Evolutionary conservation across 2,888 invertebrate species (phyloP).

Genomic region (Tetragonisca angustula): DNA sequence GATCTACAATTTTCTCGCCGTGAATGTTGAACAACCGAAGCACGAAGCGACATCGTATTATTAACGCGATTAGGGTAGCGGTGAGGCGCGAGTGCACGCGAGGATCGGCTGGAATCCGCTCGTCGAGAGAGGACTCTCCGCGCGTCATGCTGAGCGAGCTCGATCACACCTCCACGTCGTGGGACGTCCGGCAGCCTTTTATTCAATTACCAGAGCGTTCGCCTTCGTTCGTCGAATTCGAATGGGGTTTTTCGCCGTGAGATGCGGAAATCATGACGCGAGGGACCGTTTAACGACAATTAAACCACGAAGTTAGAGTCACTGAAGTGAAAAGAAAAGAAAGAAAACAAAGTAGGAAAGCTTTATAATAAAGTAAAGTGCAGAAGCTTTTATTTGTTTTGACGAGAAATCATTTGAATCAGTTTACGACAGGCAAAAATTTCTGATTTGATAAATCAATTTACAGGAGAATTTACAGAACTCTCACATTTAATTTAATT

Average conservation of each 20-base stretch:
- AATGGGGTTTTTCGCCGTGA: conserved; percentile 39
- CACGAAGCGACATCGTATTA: conserved; percentile 31
- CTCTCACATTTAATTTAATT: too few relatives aligned
- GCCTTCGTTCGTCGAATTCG: conserved; percentile 57
- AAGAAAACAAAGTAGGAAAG: too few relatives aligned
- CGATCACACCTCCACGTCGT: conserved; percentile 80
- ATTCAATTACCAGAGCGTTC: conserved; percentile 77
- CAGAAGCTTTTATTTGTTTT: too few relatives aligned
- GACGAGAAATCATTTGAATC: too few relatives aligned
- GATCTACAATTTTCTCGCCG: conserved; percentile 27
- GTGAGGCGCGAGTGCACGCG: conserved; percentile 47
- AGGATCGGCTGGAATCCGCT: conserved; percentile 70
- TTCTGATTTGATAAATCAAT: not conserved
- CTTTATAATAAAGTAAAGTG: too few relatives aligned
- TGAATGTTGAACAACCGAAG: conserved; percentile 16
- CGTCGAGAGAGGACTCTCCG: conserved; percentile 48
- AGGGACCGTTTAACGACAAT: not conserved
- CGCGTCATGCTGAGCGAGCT: conserved; percentile 78
- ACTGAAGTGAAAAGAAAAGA: not conserved
- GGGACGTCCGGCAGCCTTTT: conserved; percentile 76
- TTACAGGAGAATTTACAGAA: too few relatives aligned
- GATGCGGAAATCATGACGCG: not conserved
- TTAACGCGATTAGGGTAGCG: conserved; percentile 43
- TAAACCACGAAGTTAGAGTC: too few relatives aligned
- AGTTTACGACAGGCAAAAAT: not conserved